Percentiles rank a stretch among this genome's conserved stretches.
phyloP scores from a whole-genome alignment of 2,113 vertebrate species.

The Chascanopsetta lugubris region DNA sequence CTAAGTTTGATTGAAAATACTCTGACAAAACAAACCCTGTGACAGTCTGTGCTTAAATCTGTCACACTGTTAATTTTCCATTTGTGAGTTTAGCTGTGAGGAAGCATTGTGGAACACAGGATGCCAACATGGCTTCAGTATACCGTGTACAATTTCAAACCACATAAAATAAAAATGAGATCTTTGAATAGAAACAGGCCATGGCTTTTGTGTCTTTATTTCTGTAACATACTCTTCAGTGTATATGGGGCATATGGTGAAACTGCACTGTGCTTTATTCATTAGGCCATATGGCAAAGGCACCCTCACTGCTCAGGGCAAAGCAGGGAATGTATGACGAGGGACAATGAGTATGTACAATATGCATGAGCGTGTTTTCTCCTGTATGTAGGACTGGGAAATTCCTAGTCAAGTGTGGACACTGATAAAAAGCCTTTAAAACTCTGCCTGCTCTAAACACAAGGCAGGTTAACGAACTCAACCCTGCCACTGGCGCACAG shows the following conservation, averaged over 20 bases:
- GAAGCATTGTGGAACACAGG: neutral
- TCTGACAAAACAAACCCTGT: neutral
- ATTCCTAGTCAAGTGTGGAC: conserved; percentile 10
- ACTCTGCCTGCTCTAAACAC: conserved; percentile 27
- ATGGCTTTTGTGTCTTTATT: conserved; percentile 7
- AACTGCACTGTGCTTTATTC: conserved; percentile 71
- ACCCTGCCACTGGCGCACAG: conserved; percentile 31
- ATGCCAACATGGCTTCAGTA: neutral
- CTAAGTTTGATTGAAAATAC: neutral
- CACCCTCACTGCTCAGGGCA: conserved; percentile 58
- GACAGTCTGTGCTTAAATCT: neutral
- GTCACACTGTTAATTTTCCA: neutral
- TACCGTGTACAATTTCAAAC: conserved; percentile 4
- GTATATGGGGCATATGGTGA: conserved; percentile 71
- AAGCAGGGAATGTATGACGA: conserved; percentile 45
- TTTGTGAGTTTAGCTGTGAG: neutral
- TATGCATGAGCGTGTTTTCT: conserved; percentile 9
- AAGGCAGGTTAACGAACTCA: conserved; percentile 28
- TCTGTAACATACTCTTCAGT: conserved; percentile 32
- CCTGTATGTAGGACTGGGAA: conserved; percentile 10
- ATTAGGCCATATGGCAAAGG: conserved; percentile 76
- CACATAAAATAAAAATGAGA: conserved; percentile 14
- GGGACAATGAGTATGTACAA: conserved; percentile 18
- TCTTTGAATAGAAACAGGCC: conserved; percentile 14
- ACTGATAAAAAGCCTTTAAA: conserved; percentile 38